Base-by-base conservation (phyloP, 2,797 vertebrate genomes). In the Alcedo quadribrachys region DNA sequence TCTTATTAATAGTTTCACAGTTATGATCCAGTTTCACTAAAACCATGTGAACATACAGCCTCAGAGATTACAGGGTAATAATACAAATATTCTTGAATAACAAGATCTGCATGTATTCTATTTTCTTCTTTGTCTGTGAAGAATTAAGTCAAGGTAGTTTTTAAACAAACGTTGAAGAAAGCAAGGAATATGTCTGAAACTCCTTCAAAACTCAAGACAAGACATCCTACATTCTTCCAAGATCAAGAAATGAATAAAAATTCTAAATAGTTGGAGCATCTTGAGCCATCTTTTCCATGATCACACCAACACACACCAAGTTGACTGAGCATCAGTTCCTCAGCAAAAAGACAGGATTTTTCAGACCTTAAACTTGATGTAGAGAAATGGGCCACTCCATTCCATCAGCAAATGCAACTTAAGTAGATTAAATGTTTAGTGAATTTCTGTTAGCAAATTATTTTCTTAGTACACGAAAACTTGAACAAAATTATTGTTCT, bases 221-320 rank as follows among this genome's bases (percentile, higher is more conserved):
- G 0, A 3, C 12, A 27, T 15, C 15, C 25, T 74, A 3, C 12
- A 27, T 15, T 13, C 25, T 74, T 85, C 22, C 17, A 37, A 45
- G 54, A 45, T 35, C 12, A 42, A 63, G 14, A 84, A n/a, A 78
- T 35, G 0, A 85, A n/a, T 14, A 63, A 37, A 6, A 50, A 70
- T 35, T 11, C 37, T 62, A 65, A 57, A 90, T 40, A 4, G 5
- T 14, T 58, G 24, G 9, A 81, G 48, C 19, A 50, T 46, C 54
- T 76, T 3, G 3, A 48, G 40, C 27, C 22, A 21, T 46, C 48
- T 40, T 80, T 61, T 63, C 60, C 20, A 28, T 15, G 4, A 12
- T 9, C 30, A 25, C 22, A 9, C 8, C 37, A 17, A 40, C 17
- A 12, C 12, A 8, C 4, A 3, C 6, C 1, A 1, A 5, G 5